Conservation (phyloP, 1,140 invertebrate species). For the Sminthurides bifidus region DNA sequence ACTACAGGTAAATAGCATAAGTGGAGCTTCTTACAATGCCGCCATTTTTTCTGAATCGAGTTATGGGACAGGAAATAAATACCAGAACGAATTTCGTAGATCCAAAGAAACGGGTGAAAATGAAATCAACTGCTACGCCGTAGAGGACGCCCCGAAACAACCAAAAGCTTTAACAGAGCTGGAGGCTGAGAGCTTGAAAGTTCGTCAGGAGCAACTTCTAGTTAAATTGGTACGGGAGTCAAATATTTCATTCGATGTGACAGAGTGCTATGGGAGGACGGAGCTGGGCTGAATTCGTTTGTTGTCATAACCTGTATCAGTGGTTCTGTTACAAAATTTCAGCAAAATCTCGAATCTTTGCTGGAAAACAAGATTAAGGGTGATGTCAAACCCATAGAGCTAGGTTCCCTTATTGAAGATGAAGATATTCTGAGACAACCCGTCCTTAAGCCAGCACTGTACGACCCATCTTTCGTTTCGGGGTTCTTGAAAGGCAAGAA, state of each 20-base stretch:
- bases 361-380: constrained; percentile 30
- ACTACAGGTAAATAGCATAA: constrained; percentile 52
- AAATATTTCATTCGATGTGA: neutral
- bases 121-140: constrained; percentile 64
- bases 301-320: neutral
- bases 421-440: constrained; percentile 30
- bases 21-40: constrained; percentile 1
- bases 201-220: constrained; percentile 45
- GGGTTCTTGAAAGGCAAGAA: constrained; percentile 71
- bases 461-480: constrained; percentile 51
- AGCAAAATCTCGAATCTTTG: constrained; percentile 30
- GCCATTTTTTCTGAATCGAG: constrained; percentile 2
- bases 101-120: constrained; percentile 66
- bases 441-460: constrained; percentile 35
- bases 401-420: constrained; percentile 27
- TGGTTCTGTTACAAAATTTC: neutral
- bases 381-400: constrained; percentile 25
- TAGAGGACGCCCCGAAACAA: constrained; percentile 55
- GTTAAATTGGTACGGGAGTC: constrained; percentile 12
- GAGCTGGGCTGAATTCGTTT: too few relatives aligned
- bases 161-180: constrained; percentile 58
- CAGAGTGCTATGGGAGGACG: too few relatives aligned
- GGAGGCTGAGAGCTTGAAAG: constrained; percentile 57
- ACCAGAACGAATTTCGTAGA: constrained; percentile 34
- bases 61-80: too few relatives aligned